Percentiles rank a stretch among this genome's conserved stretches.
These are phyloP conservation scores for Indicator maculatus DNA, from an alignment of 2,113 vertebrate genomes.

Conservation along the genomic window DNA sequence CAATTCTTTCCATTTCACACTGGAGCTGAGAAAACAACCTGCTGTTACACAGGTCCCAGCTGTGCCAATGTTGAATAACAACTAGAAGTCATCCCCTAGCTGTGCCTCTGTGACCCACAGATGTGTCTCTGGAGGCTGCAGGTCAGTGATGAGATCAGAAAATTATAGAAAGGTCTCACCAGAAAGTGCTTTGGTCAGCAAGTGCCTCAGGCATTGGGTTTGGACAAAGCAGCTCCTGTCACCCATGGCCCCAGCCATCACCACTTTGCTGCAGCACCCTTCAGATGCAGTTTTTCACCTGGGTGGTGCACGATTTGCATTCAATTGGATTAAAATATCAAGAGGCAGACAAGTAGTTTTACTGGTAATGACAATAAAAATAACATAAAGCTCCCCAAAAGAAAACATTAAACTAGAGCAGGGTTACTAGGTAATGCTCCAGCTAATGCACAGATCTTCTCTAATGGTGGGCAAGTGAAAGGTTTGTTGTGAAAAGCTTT, in stretches of 20 bases:
- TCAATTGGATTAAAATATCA: not conserved
- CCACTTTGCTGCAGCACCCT: not conserved
- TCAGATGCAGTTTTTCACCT: not conserved
- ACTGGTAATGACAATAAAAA: not conserved
- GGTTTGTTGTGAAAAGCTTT: constrained; percentile 54
- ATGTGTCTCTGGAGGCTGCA: not conserved
- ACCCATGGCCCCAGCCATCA: not conserved
- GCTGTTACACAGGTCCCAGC: constrained; percentile 41
- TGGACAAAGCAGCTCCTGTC: not conserved
- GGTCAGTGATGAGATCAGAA: not conserved
- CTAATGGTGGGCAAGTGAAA: constrained; percentile 41
- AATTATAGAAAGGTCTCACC: not conserved
- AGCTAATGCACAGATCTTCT: constrained; percentile 5
- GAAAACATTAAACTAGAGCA: not conserved
- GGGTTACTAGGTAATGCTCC: not conserved
- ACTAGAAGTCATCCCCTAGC: constrained; percentile 1
- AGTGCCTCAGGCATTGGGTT: not conserved
- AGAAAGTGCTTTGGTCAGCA: not conserved
- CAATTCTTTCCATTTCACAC: constrained; percentile 18
- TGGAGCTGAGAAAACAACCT: constrained; percentile 49
- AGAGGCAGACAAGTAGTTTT: not conserved
- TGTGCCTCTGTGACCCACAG: constrained; percentile 12
- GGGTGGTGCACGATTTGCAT: not conserved
- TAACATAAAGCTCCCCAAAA: not conserved
- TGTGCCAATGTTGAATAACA: constrained; percentile 52